Conservation (phyloP, 2,113 vertebrate species). For the Albula goreensis region DNA sequence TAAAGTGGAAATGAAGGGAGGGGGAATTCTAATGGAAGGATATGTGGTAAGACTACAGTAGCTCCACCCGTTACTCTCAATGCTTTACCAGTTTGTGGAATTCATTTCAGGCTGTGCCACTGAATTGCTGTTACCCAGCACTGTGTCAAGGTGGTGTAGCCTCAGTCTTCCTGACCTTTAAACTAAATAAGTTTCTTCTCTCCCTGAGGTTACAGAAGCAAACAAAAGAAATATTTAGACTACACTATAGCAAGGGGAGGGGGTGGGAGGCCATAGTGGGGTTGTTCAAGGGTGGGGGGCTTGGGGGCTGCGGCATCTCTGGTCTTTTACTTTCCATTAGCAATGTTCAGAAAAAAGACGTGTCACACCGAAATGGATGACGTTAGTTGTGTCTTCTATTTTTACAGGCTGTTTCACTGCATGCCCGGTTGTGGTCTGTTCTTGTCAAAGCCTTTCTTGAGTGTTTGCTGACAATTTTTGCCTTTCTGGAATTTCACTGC, state of each 20-base stretch:
- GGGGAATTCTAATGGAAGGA: no score
- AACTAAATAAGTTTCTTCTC: not conserved
- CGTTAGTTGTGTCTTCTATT: not conserved
- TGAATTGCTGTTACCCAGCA: not conserved
- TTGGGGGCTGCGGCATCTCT: not conserved
- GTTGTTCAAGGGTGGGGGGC: not conserved
- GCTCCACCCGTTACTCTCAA: not conserved
- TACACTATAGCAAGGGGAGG: not conserved
- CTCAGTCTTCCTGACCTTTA: not conserved
- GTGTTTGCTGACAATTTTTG: not conserved
- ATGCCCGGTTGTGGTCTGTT: not conserved
- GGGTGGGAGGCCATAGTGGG: not conserved
- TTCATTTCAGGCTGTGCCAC: not conserved
- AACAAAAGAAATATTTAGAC: not conserved
- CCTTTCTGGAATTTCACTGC: conserved; percentile 3
- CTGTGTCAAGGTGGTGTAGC: not conserved
- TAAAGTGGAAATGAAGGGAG: not conserved
- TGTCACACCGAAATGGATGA: conserved; percentile 23
- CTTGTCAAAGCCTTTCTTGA: not conserved
- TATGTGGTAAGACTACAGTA: not conserved
- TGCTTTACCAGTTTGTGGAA: not conserved
- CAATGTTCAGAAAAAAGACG: conserved; percentile 1
- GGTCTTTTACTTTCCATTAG: not conserved
- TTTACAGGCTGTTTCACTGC: not conserved
- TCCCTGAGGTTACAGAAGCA: conserved; percentile 7